Conservation (phyloP, 2,888 invertebrate species). For the Heteromurus nitidus region DNA sequence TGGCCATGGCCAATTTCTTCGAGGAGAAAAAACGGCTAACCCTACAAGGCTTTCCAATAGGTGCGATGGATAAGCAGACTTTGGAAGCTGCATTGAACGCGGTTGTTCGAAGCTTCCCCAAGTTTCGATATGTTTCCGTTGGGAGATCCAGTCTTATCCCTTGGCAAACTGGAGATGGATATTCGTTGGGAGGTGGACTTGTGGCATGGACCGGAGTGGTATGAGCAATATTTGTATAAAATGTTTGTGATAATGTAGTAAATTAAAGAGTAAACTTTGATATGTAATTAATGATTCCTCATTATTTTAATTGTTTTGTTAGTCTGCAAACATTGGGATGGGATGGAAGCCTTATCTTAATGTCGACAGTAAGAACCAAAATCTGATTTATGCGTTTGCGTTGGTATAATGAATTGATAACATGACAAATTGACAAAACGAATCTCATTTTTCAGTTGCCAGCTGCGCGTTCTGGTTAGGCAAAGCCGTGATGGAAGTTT, state of each 20-base stretch:
- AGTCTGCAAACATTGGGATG: slow-evolving; percentile 56
- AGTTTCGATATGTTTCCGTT: slow-evolving; percentile 35
- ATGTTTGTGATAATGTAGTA: background rate
- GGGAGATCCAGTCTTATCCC: slow-evolving; percentile 43
- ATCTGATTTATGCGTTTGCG: background rate
- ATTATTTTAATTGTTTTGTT: slow-evolving; percentile 4
- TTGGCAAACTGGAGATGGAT: background rate
- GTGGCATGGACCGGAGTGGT: slow-evolving; percentile 40
- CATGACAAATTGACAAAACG: background rate
- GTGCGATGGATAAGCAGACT: slow-evolving; percentile 10
- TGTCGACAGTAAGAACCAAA: slow-evolving; percentile 39
- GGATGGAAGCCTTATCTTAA: slow-evolving; percentile 63
- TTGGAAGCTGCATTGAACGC: slow-evolving; percentile 36
- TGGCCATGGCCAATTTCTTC: slow-evolving; percentile 2
- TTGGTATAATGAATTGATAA: background rate
- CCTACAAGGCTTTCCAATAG: background rate
- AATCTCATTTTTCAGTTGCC: slow-evolving; percentile 7
- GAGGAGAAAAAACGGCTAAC: background rate
- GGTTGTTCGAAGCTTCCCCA: slow-evolving; percentile 37
- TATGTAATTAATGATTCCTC: no score
- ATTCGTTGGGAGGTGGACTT: slow-evolving; percentile 24
- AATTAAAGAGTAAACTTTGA: background rate
- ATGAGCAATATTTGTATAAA: background rate
- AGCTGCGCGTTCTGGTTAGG: slow-evolving; percentile 36
- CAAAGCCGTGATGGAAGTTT: slow-evolving; percentile 20